These are phyloP conservation scores for Cantharis nigra DNA, from an alignment of 2,888 invertebrate genomes.

Conservation along the genomic window DNA sequence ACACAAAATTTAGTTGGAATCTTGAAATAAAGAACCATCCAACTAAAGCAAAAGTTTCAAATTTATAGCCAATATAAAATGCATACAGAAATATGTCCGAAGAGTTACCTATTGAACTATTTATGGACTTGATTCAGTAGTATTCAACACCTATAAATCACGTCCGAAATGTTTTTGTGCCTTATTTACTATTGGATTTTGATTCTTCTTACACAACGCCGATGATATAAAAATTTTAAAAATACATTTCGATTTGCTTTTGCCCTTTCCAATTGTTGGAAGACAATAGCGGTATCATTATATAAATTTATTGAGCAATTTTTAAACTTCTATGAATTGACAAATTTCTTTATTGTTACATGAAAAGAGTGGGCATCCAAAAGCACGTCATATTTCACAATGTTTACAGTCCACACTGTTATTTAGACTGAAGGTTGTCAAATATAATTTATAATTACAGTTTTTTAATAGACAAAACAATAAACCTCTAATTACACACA, in stretches of 20 bases:
- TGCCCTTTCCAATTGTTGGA: background rate
- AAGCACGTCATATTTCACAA: background rate
- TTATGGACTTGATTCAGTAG: constrained; percentile 26
- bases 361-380: background rate
- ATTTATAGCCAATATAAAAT: constrained; percentile 36
- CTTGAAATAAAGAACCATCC: constrained; percentile 39
- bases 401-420: background rate
- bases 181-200: constrained; percentile 24
- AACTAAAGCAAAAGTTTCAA: constrained; percentile 33
- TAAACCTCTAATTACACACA: background rate
- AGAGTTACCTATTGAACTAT: constrained; percentile 33
- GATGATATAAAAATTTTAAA: background rate
- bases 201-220: constrained; percentile 2
- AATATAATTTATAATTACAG: background rate
- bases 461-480: background rate
- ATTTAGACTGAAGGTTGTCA: background rate
- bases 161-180: constrained; percentile 22
- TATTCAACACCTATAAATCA: constrained; percentile 24
- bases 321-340: background rate
- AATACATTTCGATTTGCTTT: background rate
- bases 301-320: background rate
- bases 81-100: constrained; percentile 35
- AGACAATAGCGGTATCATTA: background rate
- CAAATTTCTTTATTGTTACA: background rate
- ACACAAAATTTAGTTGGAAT: constrained; percentile 44